Conservation (phyloP, 1,140 invertebrate species). For the Zaprionus kolodkinae region DNA sequence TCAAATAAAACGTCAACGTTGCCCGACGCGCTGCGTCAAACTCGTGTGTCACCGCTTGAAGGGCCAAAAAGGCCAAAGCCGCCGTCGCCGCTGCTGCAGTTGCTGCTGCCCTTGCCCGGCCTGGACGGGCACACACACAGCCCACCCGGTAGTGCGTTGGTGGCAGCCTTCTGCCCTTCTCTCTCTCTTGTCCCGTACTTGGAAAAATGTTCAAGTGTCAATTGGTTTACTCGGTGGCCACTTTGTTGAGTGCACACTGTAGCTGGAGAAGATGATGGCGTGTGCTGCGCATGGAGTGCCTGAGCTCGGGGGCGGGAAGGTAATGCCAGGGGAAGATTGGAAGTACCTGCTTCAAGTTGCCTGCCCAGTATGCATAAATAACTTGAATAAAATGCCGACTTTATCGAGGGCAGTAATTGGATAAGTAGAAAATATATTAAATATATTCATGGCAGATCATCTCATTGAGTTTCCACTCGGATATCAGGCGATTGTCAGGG, state of each 20-base stretch:
- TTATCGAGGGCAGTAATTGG: constrained; percentile 35
- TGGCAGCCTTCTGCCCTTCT: constrained; percentile 10
- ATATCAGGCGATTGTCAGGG: too few species aligned
- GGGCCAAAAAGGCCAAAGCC: constrained; percentile 42
- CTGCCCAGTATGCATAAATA: constrained; percentile 49
- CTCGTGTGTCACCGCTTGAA: constrained; percentile 39
- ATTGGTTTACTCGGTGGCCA: constrained; percentile 75
- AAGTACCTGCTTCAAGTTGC: too few species aligned
- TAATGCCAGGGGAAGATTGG: background rate
- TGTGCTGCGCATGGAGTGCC: constrained; percentile 31
- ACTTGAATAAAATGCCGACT: constrained; percentile 34
- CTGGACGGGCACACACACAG: constrained; percentile 4
- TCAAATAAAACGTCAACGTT: constrained; percentile 80
- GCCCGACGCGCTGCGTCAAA: constrained; percentile 35
- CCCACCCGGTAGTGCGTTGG: constrained; percentile 25
- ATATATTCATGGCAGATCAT: constrained; percentile 9
- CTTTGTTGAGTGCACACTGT: constrained; percentile 66
- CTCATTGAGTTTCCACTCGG: too few species aligned
- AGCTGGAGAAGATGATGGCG: constrained; percentile 10
- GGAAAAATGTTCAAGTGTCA: constrained; percentile 71
- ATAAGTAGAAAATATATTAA: constrained; percentile 40
- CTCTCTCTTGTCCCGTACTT: constrained; percentile 10
- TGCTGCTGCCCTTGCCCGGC: background rate
- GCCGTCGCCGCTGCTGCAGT: constrained; percentile 1
- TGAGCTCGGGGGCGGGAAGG: constrained; percentile 6